phyloP scores from a whole-genome alignment of 2,797 vertebrate species.

The Parotocinclus haroldoi region DNA sequence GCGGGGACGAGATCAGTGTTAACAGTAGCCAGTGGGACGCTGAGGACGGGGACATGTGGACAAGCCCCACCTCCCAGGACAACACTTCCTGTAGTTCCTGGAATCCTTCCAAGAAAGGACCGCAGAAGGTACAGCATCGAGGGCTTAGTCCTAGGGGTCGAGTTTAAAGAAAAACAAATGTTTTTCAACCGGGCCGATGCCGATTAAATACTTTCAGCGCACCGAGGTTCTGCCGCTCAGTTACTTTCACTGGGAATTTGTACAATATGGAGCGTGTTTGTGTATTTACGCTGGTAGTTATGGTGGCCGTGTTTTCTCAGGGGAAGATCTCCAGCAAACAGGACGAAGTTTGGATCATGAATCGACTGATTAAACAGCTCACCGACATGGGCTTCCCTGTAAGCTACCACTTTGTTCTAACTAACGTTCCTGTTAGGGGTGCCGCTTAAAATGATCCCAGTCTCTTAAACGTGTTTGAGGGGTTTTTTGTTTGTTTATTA shows the following conservation, averaged over 20 bases:
- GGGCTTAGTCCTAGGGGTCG: no score
- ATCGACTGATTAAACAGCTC: slow-evolving; percentile 95
- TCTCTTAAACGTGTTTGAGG: no score
- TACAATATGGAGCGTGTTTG: no score
- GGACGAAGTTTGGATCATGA: slow-evolving; percentile 95
- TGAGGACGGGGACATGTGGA: slow-evolving; percentile 95
- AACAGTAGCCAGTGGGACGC: slow-evolving; percentile 86
- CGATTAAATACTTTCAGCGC: no score
- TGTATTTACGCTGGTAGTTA: neutral
- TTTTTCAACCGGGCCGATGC: no score
- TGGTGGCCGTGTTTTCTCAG: slow-evolving; percentile 55
- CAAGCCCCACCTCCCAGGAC: slow-evolving; percentile 88
- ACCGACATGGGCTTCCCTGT: slow-evolving; percentile 99
- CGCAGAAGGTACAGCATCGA: slow-evolving; percentile 79
- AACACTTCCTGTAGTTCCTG: slow-evolving; percentile 90
- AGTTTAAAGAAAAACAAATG: no score
- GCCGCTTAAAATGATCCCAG: no score
- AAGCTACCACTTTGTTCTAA: slow-evolving; percentile 10
- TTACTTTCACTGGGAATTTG: no score
- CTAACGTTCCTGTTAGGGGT: neutral
- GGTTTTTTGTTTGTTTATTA: no score
- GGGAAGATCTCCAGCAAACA: slow-evolving; percentile 88
- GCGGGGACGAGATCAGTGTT: slow-evolving; percentile 86
- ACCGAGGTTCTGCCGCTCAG: no score
- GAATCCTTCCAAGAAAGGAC: slow-evolving; percentile 89